Evolutionary conservation across 2,113 vertebrate species (phyloP).

Genomic region (Hypanus sabinus): DNA sequence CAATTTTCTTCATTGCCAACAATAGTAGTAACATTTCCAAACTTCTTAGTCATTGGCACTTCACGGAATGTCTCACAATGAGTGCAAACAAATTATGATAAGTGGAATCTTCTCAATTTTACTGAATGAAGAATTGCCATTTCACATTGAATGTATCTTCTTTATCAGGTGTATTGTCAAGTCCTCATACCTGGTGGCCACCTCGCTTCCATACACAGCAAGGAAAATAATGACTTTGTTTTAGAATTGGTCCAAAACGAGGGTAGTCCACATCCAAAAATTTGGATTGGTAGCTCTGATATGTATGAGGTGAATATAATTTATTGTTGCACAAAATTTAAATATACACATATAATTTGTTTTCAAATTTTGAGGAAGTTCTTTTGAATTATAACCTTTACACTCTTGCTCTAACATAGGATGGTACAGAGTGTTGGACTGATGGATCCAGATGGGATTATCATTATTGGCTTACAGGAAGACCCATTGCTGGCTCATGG

Average conservation of each 20-base stretch:
- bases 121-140: not conserved
- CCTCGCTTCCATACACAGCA: not conserved
- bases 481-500: not conserved
- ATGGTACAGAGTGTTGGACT: not conserved
- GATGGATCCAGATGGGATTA: slow-evolving; percentile 33
- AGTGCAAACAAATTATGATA: not conserved
- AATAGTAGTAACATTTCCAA: too few relatives aligned
- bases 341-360: not conserved
- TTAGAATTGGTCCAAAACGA: not conserved
- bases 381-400: not conserved
- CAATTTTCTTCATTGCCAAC: not conserved
- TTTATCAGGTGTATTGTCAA: slow-evolving; percentile 22
- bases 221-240: not conserved
- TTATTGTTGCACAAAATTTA: not conserved
- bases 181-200: not conserved
- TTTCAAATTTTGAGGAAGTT: not conserved
- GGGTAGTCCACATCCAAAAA: not conserved
- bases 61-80: too few relatives aligned
- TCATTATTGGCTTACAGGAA: not conserved
- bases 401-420: not conserved
- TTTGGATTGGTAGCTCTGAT: slow-evolving; percentile 19
- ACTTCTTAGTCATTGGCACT: too few relatives aligned
- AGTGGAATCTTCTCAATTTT: not conserved
- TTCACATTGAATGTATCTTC: not conserved
- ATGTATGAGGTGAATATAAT: not conserved